These are phyloP conservation scores for Carollia perspicillata DNA, from an alignment of 2,113 vertebrate species.

Conservation along the genomic window DNA sequence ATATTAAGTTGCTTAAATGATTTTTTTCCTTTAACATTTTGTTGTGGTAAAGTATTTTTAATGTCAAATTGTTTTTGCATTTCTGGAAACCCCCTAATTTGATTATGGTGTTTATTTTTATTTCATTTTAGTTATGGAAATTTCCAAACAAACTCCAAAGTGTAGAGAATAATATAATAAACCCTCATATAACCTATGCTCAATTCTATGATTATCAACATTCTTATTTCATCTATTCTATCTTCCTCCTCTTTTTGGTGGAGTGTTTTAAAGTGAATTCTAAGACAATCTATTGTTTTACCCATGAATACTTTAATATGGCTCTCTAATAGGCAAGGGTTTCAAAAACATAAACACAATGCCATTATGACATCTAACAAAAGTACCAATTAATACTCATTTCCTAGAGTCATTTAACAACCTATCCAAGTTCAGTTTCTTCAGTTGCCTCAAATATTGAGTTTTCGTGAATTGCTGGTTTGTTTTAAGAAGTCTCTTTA, in stretches of 20 bases:
- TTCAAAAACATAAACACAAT: background rate
- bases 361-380: background rate
- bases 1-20: background rate
- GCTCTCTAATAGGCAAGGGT: background rate
- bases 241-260: background rate
- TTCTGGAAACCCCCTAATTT: slow-evolving; percentile 34
- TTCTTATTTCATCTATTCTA: background rate
- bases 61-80: slow-evolving; percentile 27
- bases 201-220: background rate
- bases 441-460: background rate
- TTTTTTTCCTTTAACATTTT: slow-evolving; percentile 23
- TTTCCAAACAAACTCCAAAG: background rate
- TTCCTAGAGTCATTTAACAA: background rate
- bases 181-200: background rate
- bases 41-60: background rate
- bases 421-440: background rate
- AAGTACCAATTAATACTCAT: background rate
- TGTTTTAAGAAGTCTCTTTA: slow-evolving; percentile 26
- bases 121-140: background rate
- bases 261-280: background rate
- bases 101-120: background rate
- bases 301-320: background rate
- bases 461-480: background rate
- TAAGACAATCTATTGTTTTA: background rate
- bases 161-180: background rate